Base-by-base conservation (phyloP, 2,113 vertebrate genomes). In the Grus americana region DNA sequence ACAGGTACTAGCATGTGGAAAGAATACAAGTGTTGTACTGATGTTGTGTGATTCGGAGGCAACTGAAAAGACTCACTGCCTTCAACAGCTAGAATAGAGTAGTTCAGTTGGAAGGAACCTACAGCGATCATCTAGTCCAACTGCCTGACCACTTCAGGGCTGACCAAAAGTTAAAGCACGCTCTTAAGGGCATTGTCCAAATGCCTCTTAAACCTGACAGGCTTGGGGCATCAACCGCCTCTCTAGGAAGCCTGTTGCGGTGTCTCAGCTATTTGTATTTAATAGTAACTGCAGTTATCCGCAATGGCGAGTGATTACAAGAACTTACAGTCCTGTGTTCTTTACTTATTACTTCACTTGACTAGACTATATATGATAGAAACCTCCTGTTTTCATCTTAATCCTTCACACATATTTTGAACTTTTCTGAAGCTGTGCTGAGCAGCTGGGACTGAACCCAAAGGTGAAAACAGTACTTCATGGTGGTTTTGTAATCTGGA, bases 221-320 rank as follows among this genome's bases (percentile, higher is more conserved):
- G 36, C 19, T 1, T n/a, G 29, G 14, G 23, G 6, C 23, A 91
- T 6, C 1, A 0, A 49, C 12, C n/a, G 61, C 30, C 13, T 47
- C 65, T 30, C n/a, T 19, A 30, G 54, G 27, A 72, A 67, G 12
- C 8, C 11, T 20, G 32, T 87, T 87, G 7, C 52, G n/a, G 40
- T 14, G 14, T n/a, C 32, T 83, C 40, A 27, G 27, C 12, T 46
- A 23, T 49, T 46, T 79, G n/a, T 34, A 70, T 36, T 44, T 70
- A 19, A 46, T 29, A 24, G 3, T 10, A 65, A 44, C 11, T 61
- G 36, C 15, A 58, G 27, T 49, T 78, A 49, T 14, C 12, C 3
- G 6, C 32, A 47, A 34, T 11, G 9, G 10, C 58, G 16, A 78
- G 7, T 2, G 27, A 49, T 15, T 55, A 54, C 13, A n/a, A 42